phyloP scores from a whole-genome alignment of 2,888 invertebrate species.

The Pimpla rufipes region DNA sequence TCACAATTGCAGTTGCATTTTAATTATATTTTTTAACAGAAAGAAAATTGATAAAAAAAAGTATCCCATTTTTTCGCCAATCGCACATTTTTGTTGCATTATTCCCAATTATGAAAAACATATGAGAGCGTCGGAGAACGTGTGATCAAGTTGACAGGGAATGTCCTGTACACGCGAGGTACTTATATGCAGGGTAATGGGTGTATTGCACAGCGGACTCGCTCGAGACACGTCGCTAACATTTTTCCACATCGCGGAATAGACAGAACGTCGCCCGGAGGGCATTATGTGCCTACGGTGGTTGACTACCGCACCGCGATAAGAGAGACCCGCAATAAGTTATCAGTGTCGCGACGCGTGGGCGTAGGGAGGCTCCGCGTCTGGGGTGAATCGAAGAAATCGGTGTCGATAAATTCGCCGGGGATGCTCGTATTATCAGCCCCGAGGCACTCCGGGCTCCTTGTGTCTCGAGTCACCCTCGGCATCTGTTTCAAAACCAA shows the following conservation, averaged over 20 bases:
- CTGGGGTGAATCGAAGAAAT: not conserved
- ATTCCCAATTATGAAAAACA: no score
- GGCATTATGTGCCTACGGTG: not conserved
- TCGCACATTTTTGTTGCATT: no score
- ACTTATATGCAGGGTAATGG: not conserved
- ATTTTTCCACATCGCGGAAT: not conserved
- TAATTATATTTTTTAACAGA: no score
- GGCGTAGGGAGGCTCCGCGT: not conserved
- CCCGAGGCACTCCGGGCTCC: not conserved
- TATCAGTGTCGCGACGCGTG: constrained; percentile 25
- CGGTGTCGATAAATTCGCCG: constrained; percentile 34
- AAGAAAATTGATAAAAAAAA: no score
- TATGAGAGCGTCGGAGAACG: no score
- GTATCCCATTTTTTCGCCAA: no score
- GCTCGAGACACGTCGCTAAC: not conserved
- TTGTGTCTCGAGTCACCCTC: not conserved
- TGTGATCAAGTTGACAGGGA: no score
- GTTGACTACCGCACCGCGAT: not conserved
- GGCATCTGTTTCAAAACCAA: not conserved
- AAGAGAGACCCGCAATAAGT: constrained; percentile 24
- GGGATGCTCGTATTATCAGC: constrained; percentile 27
- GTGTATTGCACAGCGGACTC: not conserved
- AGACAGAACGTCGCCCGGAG: not conserved
- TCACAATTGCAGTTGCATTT: no score
- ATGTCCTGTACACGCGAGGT: not conserved